Conservation (phyloP, 2,888 invertebrate genomes). For the Erebia palarica region DNA sequence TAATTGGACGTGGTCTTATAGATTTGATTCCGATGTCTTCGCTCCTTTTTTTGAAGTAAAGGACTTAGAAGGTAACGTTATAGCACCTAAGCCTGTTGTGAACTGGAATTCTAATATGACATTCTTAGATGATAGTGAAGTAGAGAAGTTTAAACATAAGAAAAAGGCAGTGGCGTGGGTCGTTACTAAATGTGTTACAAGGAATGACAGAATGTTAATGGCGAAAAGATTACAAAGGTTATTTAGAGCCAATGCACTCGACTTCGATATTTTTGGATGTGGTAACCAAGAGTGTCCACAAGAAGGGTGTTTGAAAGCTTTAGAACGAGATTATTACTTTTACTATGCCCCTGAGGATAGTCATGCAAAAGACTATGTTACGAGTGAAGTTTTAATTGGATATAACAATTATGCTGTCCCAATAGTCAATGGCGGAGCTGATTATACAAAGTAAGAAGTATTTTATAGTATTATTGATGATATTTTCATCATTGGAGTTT, state of each 20-base stretch:
- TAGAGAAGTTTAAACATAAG: constrained; percentile 46
- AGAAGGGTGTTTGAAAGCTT: constrained; percentile 49
- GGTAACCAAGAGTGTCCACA: constrained; percentile 50
- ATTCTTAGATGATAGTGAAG: constrained; percentile 40
- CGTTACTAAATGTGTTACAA: constrained; percentile 49
- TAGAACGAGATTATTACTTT: constrained; percentile 64
- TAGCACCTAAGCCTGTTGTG: constrained; percentile 55
- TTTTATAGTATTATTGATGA: not conserved
- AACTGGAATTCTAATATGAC: constrained; percentile 47
- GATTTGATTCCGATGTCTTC: constrained; percentile 64
- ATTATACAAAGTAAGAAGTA: constrained; percentile 76
- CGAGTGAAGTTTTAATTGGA: constrained; percentile 63
- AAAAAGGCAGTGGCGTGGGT: constrained; percentile 47
- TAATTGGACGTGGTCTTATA: constrained; percentile 77
- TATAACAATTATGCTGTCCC: constrained; percentile 84
- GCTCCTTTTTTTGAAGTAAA: constrained; percentile 65
- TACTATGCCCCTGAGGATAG: constrained; percentile 61
- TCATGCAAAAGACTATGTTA: constrained; percentile 63
- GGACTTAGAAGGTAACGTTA: constrained; percentile 50
- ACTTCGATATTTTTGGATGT: constrained; percentile 78
- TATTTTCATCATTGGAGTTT: too few species aligned
- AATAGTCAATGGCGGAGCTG: constrained; percentile 84
- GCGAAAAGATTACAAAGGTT: constrained; percentile 63
- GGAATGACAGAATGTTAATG: constrained; percentile 41
- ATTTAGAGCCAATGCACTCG: constrained; percentile 55